phyloP scores from a whole-genome alignment of 2,888 invertebrate species.

The Macroteleia sp. region DNA sequence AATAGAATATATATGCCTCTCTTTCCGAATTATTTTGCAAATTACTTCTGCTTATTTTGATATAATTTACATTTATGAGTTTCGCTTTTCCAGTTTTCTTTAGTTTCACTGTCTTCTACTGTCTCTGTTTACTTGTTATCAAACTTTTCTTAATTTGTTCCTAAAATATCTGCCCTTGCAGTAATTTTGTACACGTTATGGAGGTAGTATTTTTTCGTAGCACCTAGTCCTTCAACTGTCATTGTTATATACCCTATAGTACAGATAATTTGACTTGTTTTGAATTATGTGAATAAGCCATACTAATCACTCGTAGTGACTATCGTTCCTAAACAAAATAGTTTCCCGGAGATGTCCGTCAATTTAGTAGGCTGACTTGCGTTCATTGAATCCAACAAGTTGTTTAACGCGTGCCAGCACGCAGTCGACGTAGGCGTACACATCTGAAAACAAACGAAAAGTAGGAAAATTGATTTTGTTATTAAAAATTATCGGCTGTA shows the following conservation, averaged over 20 bases:
- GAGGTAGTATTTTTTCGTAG: conserved; percentile 80
- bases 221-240: conserved; percentile 73
- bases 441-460: conserved; percentile 74
- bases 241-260: conserved; percentile 69
- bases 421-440: conserved; percentile 70
- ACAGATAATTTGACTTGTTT: conserved; percentile 40
- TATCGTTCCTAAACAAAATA: conserved; percentile 23
- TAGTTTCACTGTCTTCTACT: no score
- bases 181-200: conserved; percentile 78
- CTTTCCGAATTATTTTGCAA: no score
- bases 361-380: conserved; percentile 66
- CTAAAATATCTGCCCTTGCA: conserved; percentile 68
- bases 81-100: no score
- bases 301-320: conserved; percentile 40
- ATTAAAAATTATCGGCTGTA: no score
- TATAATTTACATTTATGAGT: conserved; percentile 28
- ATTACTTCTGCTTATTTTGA: conserved; percentile 15
- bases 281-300: conserved; percentile 11
- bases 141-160: conserved; percentile 64
- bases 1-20: no score
- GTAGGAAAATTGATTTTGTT: no score
- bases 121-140: no score
- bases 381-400: conserved; percentile 67
- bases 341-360: conserved; percentile 55
- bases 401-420: conserved; percentile 68